A percentile compares a stretch with the other conserved stretches of the same genome.
Evolutionary conservation across 2,888 invertebrate species (phyloP).

Genomic region (Caenorhabditis japonica): DNA sequence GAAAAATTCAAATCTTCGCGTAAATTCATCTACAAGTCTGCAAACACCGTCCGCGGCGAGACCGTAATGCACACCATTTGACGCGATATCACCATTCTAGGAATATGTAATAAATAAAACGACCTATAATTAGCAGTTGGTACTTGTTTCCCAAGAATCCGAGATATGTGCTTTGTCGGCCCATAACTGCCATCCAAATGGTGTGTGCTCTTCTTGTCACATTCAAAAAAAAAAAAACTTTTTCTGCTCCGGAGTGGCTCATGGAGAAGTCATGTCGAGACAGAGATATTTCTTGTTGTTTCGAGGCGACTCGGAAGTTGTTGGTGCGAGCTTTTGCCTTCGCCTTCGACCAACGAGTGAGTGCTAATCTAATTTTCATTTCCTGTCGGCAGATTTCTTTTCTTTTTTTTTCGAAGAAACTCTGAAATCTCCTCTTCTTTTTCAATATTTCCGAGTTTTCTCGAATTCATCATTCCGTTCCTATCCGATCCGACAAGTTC

Average conservation of each 20-base stretch:
- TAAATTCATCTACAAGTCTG: too few species aligned
- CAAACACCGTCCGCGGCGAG: too few species aligned
- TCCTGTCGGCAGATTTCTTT: constrained; percentile 38
- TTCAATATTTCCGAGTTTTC: too few species aligned
- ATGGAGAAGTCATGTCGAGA: too few species aligned
- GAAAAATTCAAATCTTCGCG: too few species aligned
- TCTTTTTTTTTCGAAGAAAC: constrained; percentile 16
- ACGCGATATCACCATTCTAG: too few species aligned
- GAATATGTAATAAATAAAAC: too few species aligned
- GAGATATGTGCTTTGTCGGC: constrained; percentile 45
- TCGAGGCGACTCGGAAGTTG: constrained; percentile 46
- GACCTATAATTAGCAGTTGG: constrained; percentile 11
- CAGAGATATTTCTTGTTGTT: too few species aligned
- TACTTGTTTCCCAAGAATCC: too few species aligned
- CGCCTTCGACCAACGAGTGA: constrained; percentile 13
- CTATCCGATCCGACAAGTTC: constrained; percentile 14
- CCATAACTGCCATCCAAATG: constrained; percentile 41
- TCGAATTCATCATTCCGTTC: neutral
- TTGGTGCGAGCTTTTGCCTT: constrained; percentile 20
- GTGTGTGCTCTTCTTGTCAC: constrained; percentile 43
- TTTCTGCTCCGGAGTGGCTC: neutral
- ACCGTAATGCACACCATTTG: too few species aligned
- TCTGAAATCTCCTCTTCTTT: constrained; percentile 11
- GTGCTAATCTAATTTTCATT: constrained; percentile 50
- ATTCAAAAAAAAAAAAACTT: constrained; percentile 40